phyloP scores from a whole-genome alignment of 1,140 invertebrate genomes.

The Diabrotica virgifera region DNA sequence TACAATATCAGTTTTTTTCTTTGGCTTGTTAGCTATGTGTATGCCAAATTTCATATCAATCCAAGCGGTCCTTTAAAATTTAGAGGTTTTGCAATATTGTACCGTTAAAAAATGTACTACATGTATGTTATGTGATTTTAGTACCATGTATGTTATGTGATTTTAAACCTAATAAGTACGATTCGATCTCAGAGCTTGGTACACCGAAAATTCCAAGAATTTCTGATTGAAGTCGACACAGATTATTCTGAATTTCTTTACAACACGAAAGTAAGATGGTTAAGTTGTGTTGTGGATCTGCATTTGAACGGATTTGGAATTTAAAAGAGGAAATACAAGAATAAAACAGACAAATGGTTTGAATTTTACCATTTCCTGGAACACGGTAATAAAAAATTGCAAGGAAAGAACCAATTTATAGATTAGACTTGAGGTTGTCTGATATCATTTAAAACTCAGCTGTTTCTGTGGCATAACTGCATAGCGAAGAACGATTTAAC shows the following conservation, averaged over 20 bases:
- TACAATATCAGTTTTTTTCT: too few relatives aligned
- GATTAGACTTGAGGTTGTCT: not conserved
- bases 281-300: constrained; percentile 32
- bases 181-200: constrained; percentile 41
- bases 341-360: not conserved
- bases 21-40: too few relatives aligned
- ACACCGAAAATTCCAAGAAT: constrained; percentile 42
- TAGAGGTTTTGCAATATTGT: too few relatives aligned
- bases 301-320: constrained; percentile 22
- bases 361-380: not conserved
- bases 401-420: not conserved
- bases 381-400: not conserved
- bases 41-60: too few relatives aligned
- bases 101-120: too few relatives aligned
- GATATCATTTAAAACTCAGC: not conserved
- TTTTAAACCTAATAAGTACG: constrained; percentile 42
- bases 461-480: not conserved
- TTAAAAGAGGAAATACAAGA: constrained; percentile 15
- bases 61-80: too few relatives aligned
- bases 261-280: constrained; percentile 39
- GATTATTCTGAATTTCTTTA: constrained; percentile 40
- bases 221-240: constrained; percentile 39
- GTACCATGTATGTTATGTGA: constrained; percentile 40
- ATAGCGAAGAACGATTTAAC: not conserved
- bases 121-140: too few relatives aligned